A percentile compares a stretch with the other conserved stretches of the same genome.
Conservation (phyloP, 2,113 vertebrate species). For the Monopterus albus region DNA sequence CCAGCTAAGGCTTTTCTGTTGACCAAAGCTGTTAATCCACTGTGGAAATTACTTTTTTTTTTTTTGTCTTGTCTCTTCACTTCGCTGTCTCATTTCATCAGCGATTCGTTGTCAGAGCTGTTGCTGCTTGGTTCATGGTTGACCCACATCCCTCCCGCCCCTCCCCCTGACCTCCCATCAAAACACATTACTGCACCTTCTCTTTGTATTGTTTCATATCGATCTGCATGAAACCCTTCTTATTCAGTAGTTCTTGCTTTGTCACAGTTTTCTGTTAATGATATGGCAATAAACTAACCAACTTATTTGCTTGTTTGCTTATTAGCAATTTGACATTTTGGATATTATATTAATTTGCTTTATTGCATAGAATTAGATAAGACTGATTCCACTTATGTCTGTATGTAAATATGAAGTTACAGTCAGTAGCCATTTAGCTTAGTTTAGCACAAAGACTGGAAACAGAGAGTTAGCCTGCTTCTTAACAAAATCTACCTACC, state of each 20-base stretch:
- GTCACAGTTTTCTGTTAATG: background rate
- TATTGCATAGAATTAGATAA: too few relatives aligned
- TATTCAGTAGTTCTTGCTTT: too few relatives aligned
- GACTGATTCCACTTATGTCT: too few relatives aligned
- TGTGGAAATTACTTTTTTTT: conserved; percentile 13
- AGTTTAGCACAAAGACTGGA: too few relatives aligned
- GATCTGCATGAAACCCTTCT: conserved; percentile 8
- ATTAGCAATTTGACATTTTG: too few relatives aligned
- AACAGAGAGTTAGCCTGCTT: too few relatives aligned
- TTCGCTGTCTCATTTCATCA: conserved; percentile 14
- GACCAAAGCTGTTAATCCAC: background rate
- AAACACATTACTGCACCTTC: conserved; percentile 50
- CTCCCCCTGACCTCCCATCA: conserved; percentile 66
- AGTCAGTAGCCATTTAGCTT: too few relatives aligned
- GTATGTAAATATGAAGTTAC: too few relatives aligned
- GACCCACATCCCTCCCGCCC: conserved; percentile 78
- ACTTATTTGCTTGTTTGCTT: too few relatives aligned
- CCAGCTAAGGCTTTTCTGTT: conserved; percentile 23
- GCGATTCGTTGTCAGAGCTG: conserved; percentile 54
- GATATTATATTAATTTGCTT: too few relatives aligned
- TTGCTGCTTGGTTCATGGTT: conserved; percentile 52
- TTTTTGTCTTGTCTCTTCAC: background rate
- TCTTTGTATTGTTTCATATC: conserved; percentile 53
- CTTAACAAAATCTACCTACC: too few relatives aligned
- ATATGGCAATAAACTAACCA: too few relatives aligned